Evolutionary conservation across 2,113 vertebrate species (phyloP).

Genomic region (Cairina moschata): DNA sequence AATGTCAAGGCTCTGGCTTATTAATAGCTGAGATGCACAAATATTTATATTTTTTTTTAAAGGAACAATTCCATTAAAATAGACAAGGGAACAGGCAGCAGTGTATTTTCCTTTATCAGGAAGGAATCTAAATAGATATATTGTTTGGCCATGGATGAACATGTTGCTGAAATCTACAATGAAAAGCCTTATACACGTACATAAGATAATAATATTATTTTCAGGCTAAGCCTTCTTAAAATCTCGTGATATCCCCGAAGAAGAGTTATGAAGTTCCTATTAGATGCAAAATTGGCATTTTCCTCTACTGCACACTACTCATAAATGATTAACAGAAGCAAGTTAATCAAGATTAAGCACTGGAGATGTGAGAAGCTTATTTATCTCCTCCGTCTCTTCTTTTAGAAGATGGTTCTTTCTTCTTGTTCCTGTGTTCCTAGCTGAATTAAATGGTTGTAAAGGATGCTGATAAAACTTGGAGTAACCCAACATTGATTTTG

Average conservation of each 20-base stretch:
- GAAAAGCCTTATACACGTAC: not conserved
- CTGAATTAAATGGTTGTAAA: not conserved
- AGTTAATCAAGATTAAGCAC: not conserved
- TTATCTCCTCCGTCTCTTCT: not conserved
- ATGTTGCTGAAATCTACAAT: not conserved
- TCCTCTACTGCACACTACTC: not conserved
- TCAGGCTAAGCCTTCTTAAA: not conserved
- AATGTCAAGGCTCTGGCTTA: not conserved
- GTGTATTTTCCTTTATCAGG: not conserved
- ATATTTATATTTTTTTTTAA: slow-evolving; percentile 40
- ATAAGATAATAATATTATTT: not conserved
- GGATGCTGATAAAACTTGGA: not conserved
- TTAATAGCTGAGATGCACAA: not conserved
- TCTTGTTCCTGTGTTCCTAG: not conserved
- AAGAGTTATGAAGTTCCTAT: not conserved
- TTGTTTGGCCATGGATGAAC: not conserved
- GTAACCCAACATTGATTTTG: not conserved
- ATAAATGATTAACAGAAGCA: not conserved
- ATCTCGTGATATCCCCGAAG: not conserved
- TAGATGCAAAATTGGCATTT: not conserved
- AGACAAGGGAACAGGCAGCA: not conserved
- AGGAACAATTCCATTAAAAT: not conserved
- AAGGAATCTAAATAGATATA: not conserved
- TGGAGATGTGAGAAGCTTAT: not conserved
- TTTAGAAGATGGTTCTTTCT: not conserved